Evolutionary conservation across 2,888 invertebrate species (phyloP), one percentile per base, ranked within the genome.

Genomic region (Scrobipalpa atriplicella): DNA sequence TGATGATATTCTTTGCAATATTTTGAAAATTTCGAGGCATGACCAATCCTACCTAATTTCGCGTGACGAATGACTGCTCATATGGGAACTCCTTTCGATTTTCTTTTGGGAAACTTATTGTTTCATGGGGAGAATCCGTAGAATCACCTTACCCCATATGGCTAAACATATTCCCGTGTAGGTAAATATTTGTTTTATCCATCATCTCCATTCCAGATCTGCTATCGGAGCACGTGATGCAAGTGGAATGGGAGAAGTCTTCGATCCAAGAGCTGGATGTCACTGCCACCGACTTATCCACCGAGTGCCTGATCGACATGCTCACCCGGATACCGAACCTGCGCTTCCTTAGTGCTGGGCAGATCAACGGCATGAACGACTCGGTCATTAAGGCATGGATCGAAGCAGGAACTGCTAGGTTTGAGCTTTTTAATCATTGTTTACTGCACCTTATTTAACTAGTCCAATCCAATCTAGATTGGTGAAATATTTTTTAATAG

Each of bases 191-290:
- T 52, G 13, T 11, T 19, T 10, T 8, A 18, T 2, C 10, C 7
- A 6, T 0, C 29, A 16, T 58, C 8, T 8, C n/a, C n/a, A 11
- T 60, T 60, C 36, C 83, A 98, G 98, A 95, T 84, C 93, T 99
- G 9, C 96, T 97, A 81, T 98, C 98, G 74, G 98, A 98, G 75
- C 95, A 97, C 85, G 96, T 99, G 69, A 97, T 97, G 96, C 96
- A 96, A 82, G 99, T 99, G 9, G 99, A 99, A 80, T 99, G 99
- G 99, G 99, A 99, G 86, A 98, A 99, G 86, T 97, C 98, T 0
- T 95, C 96, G 0, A 88, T 99, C 66, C 97, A 97, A 84, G 99
- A 99, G 89, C 84, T 99, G 74, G 99, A 99, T 80, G 96, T 99
- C 67, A 98, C 99, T 0, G 99, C 98, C 1, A 99, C 99, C 0